A percentile compares a stretch with the other conserved stretches of the same genome.
Evolutionary conservation across 2,888 invertebrate species (phyloP).

Genomic region (Orthonevra nobilis): DNA sequence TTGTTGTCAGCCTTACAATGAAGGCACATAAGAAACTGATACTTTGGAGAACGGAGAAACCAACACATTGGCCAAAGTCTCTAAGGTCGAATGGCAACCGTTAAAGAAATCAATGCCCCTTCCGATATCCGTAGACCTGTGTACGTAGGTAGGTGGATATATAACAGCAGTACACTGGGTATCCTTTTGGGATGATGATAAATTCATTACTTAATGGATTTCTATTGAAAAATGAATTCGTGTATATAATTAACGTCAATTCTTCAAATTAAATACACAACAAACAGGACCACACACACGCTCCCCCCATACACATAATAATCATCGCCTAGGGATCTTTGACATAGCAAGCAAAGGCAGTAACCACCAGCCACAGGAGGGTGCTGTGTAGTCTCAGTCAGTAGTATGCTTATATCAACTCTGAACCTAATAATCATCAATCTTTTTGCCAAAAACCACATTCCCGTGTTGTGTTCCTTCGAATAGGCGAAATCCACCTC

Average conservation of each 20-base stretch:
- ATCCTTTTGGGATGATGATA: slow-evolving; percentile 4
- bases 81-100: too few relatives aligned
- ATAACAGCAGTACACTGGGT: not conserved
- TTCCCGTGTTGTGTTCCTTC: slow-evolving; percentile 18
- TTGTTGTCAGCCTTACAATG: too few relatives aligned
- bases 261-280: slow-evolving; percentile 23
- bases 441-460: slow-evolving; percentile 53
- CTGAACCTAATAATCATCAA: slow-evolving; percentile 66
- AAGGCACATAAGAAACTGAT: too few relatives aligned
- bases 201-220: slow-evolving; percentile 46
- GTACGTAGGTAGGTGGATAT: too few relatives aligned
- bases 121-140: too few relatives aligned
- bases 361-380: not conserved
- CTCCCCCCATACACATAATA: not conserved
- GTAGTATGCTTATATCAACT: slow-evolving; percentile 44
- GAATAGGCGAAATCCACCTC: slow-evolving; percentile 24
- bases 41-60: too few relatives aligned
- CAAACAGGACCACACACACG: not conserved
- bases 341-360: slow-evolving; percentile 3
- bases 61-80: too few relatives aligned
- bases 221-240: slow-evolving; percentile 26
- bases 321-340: slow-evolving; percentile 15
- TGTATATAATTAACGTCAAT: slow-evolving; percentile 45
- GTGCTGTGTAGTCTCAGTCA: too few relatives aligned
- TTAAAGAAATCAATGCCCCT: too few relatives aligned